Conservation (phyloP, 2,797 vertebrate genomes). For the Pseudochirops cupreus region DNA sequence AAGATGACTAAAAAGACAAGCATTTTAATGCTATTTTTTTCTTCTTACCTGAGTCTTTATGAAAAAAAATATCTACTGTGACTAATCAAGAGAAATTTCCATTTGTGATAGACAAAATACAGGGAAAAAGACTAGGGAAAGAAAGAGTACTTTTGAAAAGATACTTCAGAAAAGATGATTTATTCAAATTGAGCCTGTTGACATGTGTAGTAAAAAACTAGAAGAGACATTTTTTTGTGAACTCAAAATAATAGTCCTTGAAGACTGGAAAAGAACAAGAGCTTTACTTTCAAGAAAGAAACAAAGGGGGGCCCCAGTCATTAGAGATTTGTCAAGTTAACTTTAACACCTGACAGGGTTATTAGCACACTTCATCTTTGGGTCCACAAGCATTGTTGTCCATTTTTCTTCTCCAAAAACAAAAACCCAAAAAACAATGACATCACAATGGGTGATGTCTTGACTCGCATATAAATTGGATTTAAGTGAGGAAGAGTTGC, state of each 20-base stretch:
- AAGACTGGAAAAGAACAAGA: background rate
- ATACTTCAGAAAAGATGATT: constrained; percentile 30
- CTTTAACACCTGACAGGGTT: background rate
- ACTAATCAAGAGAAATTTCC: constrained; percentile 37
- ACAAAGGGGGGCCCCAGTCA: background rate
- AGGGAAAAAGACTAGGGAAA: constrained; percentile 29
- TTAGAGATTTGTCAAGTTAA: background rate
- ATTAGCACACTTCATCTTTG: background rate
- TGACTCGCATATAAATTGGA: background rate
- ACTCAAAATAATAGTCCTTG: constrained; percentile 58
- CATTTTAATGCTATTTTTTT: constrained; percentile 20
- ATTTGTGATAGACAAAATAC: constrained; percentile 29
- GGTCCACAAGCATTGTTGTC: background rate
- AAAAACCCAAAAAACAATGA: background rate
- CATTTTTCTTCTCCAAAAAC: background rate
- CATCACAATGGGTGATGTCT: background rate
- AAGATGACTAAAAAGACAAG: constrained; percentile 1
- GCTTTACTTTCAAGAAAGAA: background rate
- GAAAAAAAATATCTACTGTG: background rate
- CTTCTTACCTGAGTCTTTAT: constrained; percentile 29
- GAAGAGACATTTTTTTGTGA: constrained; percentile 29
- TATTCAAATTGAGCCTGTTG: constrained; percentile 28
- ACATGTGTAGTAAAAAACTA: background rate
- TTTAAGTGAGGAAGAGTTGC: background rate
- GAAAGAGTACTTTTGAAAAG: constrained; percentile 29